phyloP scores from a whole-genome alignment of 2,888 invertebrate species.

The Caenorhabditis afra region DNA sequence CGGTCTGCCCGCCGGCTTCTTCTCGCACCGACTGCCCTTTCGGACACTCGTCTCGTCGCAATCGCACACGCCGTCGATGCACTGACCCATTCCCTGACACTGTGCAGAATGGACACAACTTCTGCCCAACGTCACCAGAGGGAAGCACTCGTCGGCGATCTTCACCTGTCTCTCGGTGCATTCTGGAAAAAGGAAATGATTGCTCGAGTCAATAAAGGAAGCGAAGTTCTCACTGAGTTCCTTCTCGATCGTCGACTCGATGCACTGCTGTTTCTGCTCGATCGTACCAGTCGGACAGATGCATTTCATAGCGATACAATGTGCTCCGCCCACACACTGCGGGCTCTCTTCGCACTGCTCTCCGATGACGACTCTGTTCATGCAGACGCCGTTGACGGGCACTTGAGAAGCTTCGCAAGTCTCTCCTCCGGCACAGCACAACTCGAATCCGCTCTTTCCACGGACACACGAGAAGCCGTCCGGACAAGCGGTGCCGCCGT shows the following conservation, averaged over 20 bases:
- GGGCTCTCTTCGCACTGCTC: slow-evolving; percentile 61
- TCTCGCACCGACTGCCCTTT: slow-evolving; percentile 64
- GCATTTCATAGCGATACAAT: slow-evolving; percentile 59
- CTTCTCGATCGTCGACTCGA: slow-evolving; percentile 38
- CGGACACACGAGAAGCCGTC: slow-evolving; percentile 72
- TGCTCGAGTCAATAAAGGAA: not conserved
- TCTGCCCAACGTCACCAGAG: slow-evolving; percentile 64
- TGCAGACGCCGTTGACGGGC: slow-evolving; percentile 67
- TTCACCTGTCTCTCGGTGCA: slow-evolving; percentile 65
- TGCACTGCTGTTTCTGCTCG: slow-evolving; percentile 64
- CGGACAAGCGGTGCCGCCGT: slow-evolving; percentile 69
- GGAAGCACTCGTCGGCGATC: slow-evolving; percentile 68
- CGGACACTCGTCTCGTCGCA: slow-evolving; percentile 57
- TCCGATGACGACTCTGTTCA: slow-evolving; percentile 62
- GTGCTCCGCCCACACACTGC: slow-evolving; percentile 65
- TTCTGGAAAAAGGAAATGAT: slow-evolving; percentile 27
- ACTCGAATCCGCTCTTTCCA: slow-evolving; percentile 66
- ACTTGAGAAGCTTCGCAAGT: slow-evolving; percentile 69
- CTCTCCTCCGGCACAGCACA: slow-evolving; percentile 73
- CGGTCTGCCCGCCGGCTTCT: slow-evolving; percentile 16
- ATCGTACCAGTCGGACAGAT: slow-evolving; percentile 60
- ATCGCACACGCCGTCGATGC: slow-evolving; percentile 68
- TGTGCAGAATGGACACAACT: slow-evolving; percentile 65
- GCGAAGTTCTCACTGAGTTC: slow-evolving; percentile 41
- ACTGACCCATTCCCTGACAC: slow-evolving; percentile 63